A percentile compares a stretch with the other conserved stretches of the same genome.
These are phyloP conservation scores for Syngnathus floridae DNA, from an alignment of 2,113 vertebrate species.

Conservation along the genomic window DNA sequence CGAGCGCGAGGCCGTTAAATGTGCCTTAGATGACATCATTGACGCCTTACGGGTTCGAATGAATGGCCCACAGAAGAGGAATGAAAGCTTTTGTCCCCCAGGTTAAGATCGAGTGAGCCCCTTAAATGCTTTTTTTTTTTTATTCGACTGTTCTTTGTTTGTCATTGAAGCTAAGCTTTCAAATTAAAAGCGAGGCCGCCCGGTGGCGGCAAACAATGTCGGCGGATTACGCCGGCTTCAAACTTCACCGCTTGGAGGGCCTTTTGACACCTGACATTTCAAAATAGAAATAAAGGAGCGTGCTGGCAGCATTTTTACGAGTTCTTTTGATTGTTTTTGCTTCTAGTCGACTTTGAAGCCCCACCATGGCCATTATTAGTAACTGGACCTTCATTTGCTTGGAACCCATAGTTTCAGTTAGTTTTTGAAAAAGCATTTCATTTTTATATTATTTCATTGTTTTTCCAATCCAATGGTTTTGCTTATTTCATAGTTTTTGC, in stretches of 20 bases:
- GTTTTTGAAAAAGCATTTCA: too few species aligned
- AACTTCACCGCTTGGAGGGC: constrained; percentile 44
- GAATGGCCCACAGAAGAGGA: constrained; percentile 29
- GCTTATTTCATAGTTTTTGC: too few species aligned
- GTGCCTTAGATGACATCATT: background rate
- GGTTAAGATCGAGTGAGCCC: constrained; percentile 31
- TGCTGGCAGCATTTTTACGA: constrained; percentile 17
- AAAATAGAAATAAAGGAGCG: constrained; percentile 21
- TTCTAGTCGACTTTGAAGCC: constrained; percentile 13
- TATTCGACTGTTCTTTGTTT: background rate
- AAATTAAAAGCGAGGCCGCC: constrained; percentile 34
- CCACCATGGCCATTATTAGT: constrained; percentile 14
- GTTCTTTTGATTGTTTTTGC: constrained; percentile 4
- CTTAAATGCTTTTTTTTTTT: constrained; percentile 12
- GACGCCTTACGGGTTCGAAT: background rate
- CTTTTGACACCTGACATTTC: constrained; percentile 54
- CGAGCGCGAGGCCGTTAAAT: background rate
- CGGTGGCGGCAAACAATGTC: constrained; percentile 23
- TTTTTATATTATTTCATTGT: background rate
- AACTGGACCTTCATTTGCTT: background rate
- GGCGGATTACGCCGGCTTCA: constrained; percentile 36
- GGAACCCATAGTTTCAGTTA: too few species aligned
- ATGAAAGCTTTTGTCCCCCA: constrained; percentile 52
- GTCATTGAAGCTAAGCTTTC: constrained; percentile 29
- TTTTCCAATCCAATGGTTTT: background rate